Conservation (phyloP, 2,113 vertebrate species). For the Rhineura floridana region DNA sequence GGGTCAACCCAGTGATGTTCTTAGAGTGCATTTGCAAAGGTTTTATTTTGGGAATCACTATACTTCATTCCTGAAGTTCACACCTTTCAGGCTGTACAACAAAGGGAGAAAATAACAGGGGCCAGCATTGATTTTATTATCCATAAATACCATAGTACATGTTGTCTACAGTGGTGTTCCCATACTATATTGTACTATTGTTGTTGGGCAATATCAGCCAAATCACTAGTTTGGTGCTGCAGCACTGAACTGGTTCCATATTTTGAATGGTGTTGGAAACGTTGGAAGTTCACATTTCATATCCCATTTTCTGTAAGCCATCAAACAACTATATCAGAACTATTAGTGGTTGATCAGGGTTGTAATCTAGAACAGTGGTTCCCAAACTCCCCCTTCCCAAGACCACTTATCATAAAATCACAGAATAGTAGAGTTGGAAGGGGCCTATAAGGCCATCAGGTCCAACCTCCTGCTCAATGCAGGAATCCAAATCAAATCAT, state of each 20-base stretch:
- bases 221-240: background rate
- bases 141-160: background rate
- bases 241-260: background rate
- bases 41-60: background rate
- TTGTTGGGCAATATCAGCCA: background rate
- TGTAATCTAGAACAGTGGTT: background rate
- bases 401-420: no score
- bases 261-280: background rate
- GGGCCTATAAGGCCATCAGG: no score
- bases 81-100: background rate
- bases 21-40: no score
- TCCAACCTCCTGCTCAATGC: no score
- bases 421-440: no score
- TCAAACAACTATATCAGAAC: background rate
- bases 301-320: background rate
- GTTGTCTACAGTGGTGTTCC: background rate
- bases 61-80: background rate
- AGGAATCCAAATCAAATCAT: no score
- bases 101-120: background rate
- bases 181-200: background rate
- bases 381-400: no score
- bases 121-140: background rate
- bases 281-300: background rate
- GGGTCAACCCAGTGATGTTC: background rate
- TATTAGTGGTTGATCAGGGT: background rate